Percentiles rank a stretch among this genome's conserved stretches.
Conservation (phyloP, 2,888 invertebrate species). For the Callosobruchus maculatus region DNA sequence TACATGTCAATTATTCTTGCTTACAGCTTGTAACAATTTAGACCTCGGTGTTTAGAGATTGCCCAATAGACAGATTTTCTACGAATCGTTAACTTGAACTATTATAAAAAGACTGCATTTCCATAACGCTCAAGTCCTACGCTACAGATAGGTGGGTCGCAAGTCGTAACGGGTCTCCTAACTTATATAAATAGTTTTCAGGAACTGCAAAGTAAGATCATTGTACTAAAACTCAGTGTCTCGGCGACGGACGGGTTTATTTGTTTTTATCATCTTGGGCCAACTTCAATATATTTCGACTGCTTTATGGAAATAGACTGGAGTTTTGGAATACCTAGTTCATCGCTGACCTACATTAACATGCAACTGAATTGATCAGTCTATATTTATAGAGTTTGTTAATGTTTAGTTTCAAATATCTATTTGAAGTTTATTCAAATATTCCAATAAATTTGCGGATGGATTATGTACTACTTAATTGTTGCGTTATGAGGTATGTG, state of each 20-base stretch:
- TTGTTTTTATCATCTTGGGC: conserved; percentile 1
- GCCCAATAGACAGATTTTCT: neutral
- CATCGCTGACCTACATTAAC: neutral
- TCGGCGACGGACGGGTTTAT: conserved; percentile 8
- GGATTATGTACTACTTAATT: too few relatives aligned
- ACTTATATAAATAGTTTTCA: conserved; percentile 21
- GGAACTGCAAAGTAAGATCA: conserved; percentile 22
- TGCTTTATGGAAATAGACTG: neutral
- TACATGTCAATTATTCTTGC: too few relatives aligned
- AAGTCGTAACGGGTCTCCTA: neutral
- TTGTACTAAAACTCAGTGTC: conserved; percentile 16
- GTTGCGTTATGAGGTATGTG: too few relatives aligned
- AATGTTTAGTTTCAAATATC: too few relatives aligned
- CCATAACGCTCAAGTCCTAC: neutral
- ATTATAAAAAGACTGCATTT: neutral
- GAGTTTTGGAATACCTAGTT: neutral
- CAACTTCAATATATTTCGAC: neutral
- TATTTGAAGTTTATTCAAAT: too few relatives aligned
- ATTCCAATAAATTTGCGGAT: too few relatives aligned
- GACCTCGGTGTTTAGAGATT: too few relatives aligned
- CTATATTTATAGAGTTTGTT: too few relatives aligned
- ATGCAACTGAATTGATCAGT: neutral
- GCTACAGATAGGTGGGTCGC: conserved; percentile 5
- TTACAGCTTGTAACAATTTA: too few relatives aligned
- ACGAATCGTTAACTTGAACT: neutral